Evolutionary conservation across 2,888 invertebrate species (phyloP), one percentile per base, ranked within the genome.

Genomic region (Caenorhabditis sp.): DNA sequence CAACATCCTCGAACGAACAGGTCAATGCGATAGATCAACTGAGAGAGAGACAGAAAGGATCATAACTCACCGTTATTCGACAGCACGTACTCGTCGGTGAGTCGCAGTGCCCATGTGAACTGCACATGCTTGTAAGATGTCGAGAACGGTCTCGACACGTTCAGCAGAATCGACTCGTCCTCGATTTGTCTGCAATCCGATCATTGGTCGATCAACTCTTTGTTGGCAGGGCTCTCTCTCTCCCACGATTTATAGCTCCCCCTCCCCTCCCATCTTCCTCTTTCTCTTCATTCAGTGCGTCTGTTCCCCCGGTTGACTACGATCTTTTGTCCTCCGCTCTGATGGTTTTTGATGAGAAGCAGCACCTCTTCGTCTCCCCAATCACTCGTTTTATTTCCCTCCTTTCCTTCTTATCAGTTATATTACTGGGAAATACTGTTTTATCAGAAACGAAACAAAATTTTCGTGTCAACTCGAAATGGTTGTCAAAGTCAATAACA

Each of bases 51-150:
- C 11, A 24, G 35, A 64, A 44, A 50, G 58, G 51, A 53, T 47
- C 24, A 60, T 20, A 44, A 76, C 85, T 65, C 50, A 84, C 85
- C 84, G 70, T 69, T 84, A 55, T 72, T 84, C 18, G 81, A 77
- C n/a, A 86, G 51, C 32, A 86, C 84, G 55, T 84, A 86, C 51
- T 85, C 86, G 61, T 86, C 86, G 28, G 85, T 85, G 50, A 90
- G 84, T 24, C 88, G 74, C 8, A 91, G 80, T 6, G 87, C 84
- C 90, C 90, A 90, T 15, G 90, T 89, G 85, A 90, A 91, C 65
- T 89, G 89, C 53, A 90, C 89, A 58, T 90, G 90, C 67, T 91
- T 91, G 83, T 82, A 88, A 9, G 89, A 88, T 0, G 90, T 91
- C 28, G 89, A 88, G 80, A 90, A 90, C 20, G 90, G 87, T 15